Percentiles rank a stretch among this genome's conserved stretches.
These are phyloP conservation scores for Thamnophis elegans DNA, from an alignment of 2,797 vertebrate species.

Conservation along the genomic window DNA sequence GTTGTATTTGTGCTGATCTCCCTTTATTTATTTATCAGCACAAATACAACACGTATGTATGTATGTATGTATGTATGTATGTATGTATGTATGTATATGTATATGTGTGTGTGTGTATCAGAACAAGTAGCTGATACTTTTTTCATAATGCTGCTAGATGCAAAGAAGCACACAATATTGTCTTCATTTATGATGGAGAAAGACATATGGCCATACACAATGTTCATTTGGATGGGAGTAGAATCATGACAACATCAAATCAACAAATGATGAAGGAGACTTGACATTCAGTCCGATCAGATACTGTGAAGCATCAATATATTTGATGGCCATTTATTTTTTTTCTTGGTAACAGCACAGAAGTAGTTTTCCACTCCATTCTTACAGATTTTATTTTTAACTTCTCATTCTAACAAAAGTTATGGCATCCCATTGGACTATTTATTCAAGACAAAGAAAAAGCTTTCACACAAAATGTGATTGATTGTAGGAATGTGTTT, in stretches of 20 bases:
- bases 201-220: background rate
- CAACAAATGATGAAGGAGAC: background rate
- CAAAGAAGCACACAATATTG: background rate
- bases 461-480: background rate
- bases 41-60: no score
- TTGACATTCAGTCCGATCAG: background rate
- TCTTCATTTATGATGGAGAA: background rate
- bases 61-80: no score
- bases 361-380: background rate
- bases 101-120: background rate
- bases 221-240: background rate
- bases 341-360: background rate
- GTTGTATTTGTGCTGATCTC: no score
- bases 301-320: background rate
- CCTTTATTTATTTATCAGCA: no score
- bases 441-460: background rate
- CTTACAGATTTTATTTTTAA: background rate
- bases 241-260: background rate
- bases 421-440: background rate
- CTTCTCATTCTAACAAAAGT: background rate
- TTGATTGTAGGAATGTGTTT: background rate
- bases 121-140: background rate
- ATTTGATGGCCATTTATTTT: background rate
- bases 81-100: no score
- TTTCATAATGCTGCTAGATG: background rate